Evolutionary conservation across 2,888 invertebrate species (phyloP), one percentile per base, ranked within the genome.

Genomic region (Drosophila macrothrix): DNA sequence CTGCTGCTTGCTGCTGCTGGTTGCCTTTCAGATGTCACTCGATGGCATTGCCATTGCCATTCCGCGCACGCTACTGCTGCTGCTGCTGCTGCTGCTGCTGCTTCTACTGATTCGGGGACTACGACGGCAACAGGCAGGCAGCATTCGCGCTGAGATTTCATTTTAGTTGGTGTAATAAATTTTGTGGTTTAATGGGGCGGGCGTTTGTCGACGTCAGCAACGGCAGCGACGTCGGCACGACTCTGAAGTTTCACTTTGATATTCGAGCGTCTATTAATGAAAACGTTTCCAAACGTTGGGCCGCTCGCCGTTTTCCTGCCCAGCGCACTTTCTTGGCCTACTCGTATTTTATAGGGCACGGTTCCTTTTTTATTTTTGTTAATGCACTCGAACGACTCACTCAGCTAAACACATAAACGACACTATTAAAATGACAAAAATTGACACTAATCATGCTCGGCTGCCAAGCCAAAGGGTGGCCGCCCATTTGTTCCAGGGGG

Each of bases 111-210:
- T 43, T 22, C 43, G 16, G 46, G 16, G 55, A 7, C 55, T 28
- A 14, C 37, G 19, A 6, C 62, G 37, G 35, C 71, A 58, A 37
- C 49, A 29, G 46, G 49, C 76, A 70, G 62, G 63, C 46, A 16
- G 46, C 46, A 46, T 63, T 80, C 83, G 61, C 54, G 88, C 86
- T 78, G 90, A 88, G 85, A 86, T 86, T 86, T 86, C 86, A 74
- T 91, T 91, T 90, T 91, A 92, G 91, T 84, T 88, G 90, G 84
- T 68, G 90, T 82, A 92, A 92, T 92, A 92, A 92, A 92, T 92
- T 92, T 92, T 92, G 92, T 92, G 92, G 92, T 92, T 92, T 92
- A 92, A 92, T 92, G 92, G 92, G 91, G 91, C 86, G 91, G 84
- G 88, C 80, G 76, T 82, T 76, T 82, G 84, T 70, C 73, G 83